Conservation (phyloP, 2,113 vertebrate species). For the Myocastor coypus region DNA sequence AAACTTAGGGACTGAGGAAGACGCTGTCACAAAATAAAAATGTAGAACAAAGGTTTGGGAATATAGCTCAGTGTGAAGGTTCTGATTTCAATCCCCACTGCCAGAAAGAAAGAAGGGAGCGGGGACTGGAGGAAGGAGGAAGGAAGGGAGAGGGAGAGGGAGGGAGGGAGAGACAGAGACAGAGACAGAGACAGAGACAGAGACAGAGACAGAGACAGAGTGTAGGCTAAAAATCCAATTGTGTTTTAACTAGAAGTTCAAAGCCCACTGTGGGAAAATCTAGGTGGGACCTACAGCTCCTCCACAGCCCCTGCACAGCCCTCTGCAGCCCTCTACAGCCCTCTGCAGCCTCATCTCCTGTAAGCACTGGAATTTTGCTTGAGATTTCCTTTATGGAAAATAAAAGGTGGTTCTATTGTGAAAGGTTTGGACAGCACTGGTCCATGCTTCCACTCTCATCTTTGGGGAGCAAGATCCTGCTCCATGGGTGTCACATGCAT, state of each 20-base stretch:
- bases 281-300: not conserved
- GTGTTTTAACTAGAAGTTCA: not conserved
- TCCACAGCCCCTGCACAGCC: no score
- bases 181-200: no score
- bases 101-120: no score
- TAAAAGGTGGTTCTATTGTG: not conserved
- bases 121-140: no score
- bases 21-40: not conserved
- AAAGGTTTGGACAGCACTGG: not conserved
- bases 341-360: not conserved
- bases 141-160: no score
- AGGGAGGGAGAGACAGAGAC: no score
- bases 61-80: not conserved
- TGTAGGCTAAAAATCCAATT: not conserved
- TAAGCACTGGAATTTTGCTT: not conserved
- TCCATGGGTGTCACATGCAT: not conserved
- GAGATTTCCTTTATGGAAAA: not conserved
- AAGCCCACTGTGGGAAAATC: not conserved
- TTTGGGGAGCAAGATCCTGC: not conserved
- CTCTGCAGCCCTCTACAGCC: not conserved
- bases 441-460: not conserved
- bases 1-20: not conserved
- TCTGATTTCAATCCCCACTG: not conserved
- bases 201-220: no score
- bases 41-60: not conserved